Conservation (phyloP, 2,888 invertebrate species). For the Nineta flava region DNA sequence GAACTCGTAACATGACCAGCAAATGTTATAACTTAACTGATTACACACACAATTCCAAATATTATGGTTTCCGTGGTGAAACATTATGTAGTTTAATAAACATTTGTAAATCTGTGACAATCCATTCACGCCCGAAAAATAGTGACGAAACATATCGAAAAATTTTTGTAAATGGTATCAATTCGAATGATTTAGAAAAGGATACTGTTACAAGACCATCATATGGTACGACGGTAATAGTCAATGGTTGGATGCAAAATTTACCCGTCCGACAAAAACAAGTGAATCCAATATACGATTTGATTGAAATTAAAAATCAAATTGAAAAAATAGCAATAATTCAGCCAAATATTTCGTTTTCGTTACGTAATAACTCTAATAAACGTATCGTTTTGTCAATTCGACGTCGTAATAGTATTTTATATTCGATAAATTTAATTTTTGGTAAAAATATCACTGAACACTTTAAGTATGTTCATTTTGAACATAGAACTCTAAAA, state of each 20-base stretch:
- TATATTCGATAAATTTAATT: conserved; percentile 33
- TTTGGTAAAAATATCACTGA: conserved; percentile 27
- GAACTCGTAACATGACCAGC: conserved; percentile 45
- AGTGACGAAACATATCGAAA: conserved; percentile 38
- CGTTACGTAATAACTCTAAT: conserved; percentile 38
- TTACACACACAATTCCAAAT: conserved; percentile 32
- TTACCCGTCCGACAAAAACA: conserved; percentile 41
- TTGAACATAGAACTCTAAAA: conserved; percentile 29
- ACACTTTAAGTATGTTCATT: conserved; percentile 24
- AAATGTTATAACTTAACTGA: conserved; percentile 39
- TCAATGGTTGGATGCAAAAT: conserved; percentile 46
- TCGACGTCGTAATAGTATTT: conserved; percentile 23
- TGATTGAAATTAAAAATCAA: conserved; percentile 39
- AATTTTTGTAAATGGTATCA: conserved; percentile 33
- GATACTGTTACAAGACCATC: conserved; percentile 34
- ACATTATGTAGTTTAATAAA: conserved; percentile 45
- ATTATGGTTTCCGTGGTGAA: conserved; percentile 54
- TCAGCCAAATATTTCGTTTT: conserved; percentile 47
- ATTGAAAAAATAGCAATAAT: conserved; percentile 48
- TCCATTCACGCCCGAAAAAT: conserved; percentile 36
- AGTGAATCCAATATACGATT: conserved; percentile 34
- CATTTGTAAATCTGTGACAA: conserved; percentile 36
- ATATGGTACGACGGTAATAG: conserved; percentile 54
- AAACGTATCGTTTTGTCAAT: too few relatives aligned
- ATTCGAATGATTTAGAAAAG: conserved; percentile 20